Evolutionary conservation across 1,140 invertebrate genomes (phyloP), one percentile per base, ranked within the genome.

Genomic region (Sinella curviseta): DNA sequence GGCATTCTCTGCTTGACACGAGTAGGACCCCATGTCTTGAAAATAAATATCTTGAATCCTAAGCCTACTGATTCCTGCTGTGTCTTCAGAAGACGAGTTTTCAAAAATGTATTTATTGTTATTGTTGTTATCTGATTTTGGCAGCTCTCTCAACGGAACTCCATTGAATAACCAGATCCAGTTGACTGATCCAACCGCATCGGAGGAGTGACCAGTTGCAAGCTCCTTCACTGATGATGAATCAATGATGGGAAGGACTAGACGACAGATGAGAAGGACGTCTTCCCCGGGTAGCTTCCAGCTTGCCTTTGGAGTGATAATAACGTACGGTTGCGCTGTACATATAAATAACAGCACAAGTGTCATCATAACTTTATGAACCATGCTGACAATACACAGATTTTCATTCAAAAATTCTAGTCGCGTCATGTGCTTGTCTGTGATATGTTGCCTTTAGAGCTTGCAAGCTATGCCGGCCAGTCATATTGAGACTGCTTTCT

Each of bases 161-260:
- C 65, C 65, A 70, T 70, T 70, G 65, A 70, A 33, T 14, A 70
- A 70, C 65, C 65, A 70, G 14, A 14, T 70, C 65, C 65, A 70
- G 26, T 70, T 70, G 65, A 70, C 31, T n/a, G n/a, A n/a, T n/a
- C n/a, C n/a, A 4, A 26, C 24, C 14, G n/a, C 14, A 14, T 14
- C 14, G 24, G 3, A 4, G 30, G 65, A 70, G 65, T 14, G 30
- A 30, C 31, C 31, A 70, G 3, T 33, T 30, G 26, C 31, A 14
- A 14, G 8, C 1, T 33, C 31, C 31, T 33, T n/a, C 12, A 31
- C 31, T 70, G 31, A 70, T 70, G 65, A 31, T 12, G 31, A 31
- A 33, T 70, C 65, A 14, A 70, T 70, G 4, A 70, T 33, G 65
- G 65, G 65, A 8, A 31, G 26, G 31, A 33, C 31, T 12, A 70